These are phyloP conservation scores for Caenorhabditis wallacei DNA, from an alignment of 2,888 invertebrate genomes.

Conservation along the genomic window DNA sequence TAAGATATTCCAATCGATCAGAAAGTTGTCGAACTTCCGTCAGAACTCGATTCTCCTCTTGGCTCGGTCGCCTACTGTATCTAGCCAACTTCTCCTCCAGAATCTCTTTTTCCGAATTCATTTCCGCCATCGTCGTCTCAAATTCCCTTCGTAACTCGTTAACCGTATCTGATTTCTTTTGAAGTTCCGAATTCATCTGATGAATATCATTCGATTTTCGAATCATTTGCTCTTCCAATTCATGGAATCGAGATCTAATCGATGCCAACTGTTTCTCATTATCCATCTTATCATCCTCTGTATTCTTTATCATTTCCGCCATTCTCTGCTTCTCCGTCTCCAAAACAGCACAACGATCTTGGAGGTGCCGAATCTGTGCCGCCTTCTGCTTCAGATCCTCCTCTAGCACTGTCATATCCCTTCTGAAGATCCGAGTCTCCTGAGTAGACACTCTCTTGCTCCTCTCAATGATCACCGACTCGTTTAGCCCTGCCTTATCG, in stretches of 20 bases:
- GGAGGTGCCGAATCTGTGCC: conserved; percentile 19
- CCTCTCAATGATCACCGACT: conserved; percentile 51
- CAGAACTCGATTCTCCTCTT: conserved; percentile 37
- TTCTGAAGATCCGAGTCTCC: conserved; percentile 43
- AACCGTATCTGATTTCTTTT: background rate
- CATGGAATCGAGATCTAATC: background rate
- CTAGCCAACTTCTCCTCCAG: conserved; percentile 12
- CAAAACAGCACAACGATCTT: conserved; percentile 11
- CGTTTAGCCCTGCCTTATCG: conserved; percentile 48
- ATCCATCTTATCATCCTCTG: conserved; percentile 7
- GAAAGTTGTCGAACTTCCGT: conserved; percentile 48
- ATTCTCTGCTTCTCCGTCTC: conserved; percentile 31
- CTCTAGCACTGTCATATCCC: conserved; percentile 42
- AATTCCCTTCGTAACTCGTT: background rate
- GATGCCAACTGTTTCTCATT: background rate
- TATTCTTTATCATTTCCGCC: background rate
- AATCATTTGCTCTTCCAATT: conserved; percentile 12
- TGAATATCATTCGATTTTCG: conserved; percentile 7
- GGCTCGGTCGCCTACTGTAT: conserved; percentile 6
- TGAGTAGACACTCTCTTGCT: conserved; percentile 55
- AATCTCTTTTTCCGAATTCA: background rate
- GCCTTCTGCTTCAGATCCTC: conserved; percentile 43
- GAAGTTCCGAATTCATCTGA: conserved; percentile 12
- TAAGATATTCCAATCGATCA: conserved; percentile 43
- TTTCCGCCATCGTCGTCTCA: conserved; percentile 17